Percentiles rank a stretch among this genome's conserved stretches.
Evolutionary conservation across 2,797 vertebrate genomes (phyloP).

Genomic region (Sparidentex hasta): DNA sequence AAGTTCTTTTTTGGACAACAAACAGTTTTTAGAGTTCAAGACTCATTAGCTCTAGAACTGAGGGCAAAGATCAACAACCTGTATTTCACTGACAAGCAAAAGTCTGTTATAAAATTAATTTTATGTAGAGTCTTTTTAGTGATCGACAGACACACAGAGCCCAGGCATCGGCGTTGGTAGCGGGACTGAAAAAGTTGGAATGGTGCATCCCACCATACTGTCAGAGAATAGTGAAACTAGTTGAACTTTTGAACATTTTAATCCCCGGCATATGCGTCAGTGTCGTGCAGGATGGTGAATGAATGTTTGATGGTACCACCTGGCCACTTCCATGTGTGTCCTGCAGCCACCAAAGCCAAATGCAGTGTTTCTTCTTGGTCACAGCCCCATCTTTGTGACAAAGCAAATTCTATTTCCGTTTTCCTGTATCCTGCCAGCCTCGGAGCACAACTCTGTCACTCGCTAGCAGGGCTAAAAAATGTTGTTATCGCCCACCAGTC

Average conservation of each 20-base stretch:
- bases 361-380: neutral
- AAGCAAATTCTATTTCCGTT: constrained; percentile 3
- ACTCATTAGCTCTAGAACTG: neutral
- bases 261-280: too few relatives aligned
- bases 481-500: constrained; percentile 44
- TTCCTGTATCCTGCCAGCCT: constrained; percentile 12
- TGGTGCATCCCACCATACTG: neutral
- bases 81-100: neutral
- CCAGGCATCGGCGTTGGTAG: too few relatives aligned
- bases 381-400: constrained; percentile 13
- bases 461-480: constrained; percentile 42
- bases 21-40: neutral
- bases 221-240: neutral
- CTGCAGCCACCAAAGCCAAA: constrained; percentile 7
- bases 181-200: too few relatives aligned
- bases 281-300: neutral
- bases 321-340: neutral
- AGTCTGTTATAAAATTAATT: neutral
- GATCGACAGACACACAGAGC: too few relatives aligned
- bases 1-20: neutral
- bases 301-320: neutral
- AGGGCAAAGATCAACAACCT: neutral
- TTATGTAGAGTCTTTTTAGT: constrained; percentile 1
- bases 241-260: neutral
- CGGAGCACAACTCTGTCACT: neutral